phyloP scores from a whole-genome alignment of 2,797 vertebrate genomes.

The Agapornis canus region DNA sequence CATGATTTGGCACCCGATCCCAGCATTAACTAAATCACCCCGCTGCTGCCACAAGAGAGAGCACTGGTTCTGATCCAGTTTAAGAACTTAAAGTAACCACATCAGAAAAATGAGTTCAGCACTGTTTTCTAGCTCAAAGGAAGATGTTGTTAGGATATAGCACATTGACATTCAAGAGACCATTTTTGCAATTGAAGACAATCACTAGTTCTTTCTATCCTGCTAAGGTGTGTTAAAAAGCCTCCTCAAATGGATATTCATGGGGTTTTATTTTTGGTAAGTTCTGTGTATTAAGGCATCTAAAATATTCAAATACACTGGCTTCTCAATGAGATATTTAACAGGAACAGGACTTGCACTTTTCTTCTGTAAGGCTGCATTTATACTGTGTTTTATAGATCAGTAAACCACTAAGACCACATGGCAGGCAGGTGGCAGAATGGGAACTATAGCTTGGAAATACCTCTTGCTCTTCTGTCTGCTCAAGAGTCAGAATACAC shows the following conservation, averaged over 20 bases:
- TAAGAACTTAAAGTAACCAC: neutral
- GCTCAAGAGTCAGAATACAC: constrained; percentile 24
- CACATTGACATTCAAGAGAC: neutral
- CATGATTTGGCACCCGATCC: constrained; percentile 27
- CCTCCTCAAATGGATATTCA: neutral
- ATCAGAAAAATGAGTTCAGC: constrained; percentile 7
- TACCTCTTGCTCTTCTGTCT: constrained; percentile 60
- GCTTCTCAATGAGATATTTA: neutral
- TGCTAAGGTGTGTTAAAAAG: neutral
- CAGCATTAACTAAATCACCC: constrained; percentile 37
- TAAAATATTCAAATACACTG: neutral
- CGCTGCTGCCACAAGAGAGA: constrained; percentile 8
- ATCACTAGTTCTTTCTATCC: neutral
- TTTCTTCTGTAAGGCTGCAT: neutral
- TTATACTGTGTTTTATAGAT: neutral
- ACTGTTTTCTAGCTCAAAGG: neutral
- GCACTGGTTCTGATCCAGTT: constrained; percentile 24
- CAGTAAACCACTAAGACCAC: constrained; percentile 4
- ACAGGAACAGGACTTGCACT: neutral
- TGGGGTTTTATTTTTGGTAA: neutral
- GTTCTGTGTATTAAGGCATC: neutral
- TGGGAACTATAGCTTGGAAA: constrained; percentile 33
- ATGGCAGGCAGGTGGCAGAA: constrained; percentile 65
- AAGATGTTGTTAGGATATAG: neutral
- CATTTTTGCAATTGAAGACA: neutral